Evolutionary conservation across 2,113 vertebrate genomes (phyloP), one percentile per base, ranked within the genome.

Genomic region (Sebastes fasciatus): DNA sequence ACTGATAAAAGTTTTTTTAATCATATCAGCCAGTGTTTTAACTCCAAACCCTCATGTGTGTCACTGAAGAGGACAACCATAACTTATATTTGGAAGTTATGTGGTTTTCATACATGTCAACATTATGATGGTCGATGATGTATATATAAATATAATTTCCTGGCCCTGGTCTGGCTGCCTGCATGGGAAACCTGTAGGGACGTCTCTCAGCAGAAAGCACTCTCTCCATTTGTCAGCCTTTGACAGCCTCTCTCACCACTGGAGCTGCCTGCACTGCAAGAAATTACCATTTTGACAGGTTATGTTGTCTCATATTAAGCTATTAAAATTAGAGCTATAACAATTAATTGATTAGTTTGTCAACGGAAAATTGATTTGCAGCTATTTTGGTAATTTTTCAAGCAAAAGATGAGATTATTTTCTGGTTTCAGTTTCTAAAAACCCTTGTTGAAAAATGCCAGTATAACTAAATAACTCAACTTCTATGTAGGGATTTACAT

Each of bases 171-270:
- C 65, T 23, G 64, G 65, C 78, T 86, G 79, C 74, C 73, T 79
- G 86, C 70, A 82, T 85, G 80, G 74, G 80, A 91, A 92, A 86
- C 87, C 86, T 92, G 88, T 77, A 83, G 85, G 88, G 91, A 86
- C 43, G 6, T 61, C 91, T 91, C 90, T 91, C 88, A 92, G 91
- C 89, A 90, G 79, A 93, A 91, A 92, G 86, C 89, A 84, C 90
- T 91, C 84, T 90, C 80, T 90, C 89, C 88, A 93, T 93, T 92
- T 91, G 85, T 93, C 88, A 92, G 83, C 64, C 63, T 87, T 43
- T 83, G 88, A 90, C 88, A 89, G 77, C 40, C 78, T 75, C 26
- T 82, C 88, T 84, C 73, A 60, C 63, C 81, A 85, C 77, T 26
- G 57, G 78, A 71, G 86, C 85, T 84, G 80, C 71, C 55, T 84